Evolutionary conservation across 2,888 invertebrate species (phyloP).

Genomic region (Anaspis maculata): DNA sequence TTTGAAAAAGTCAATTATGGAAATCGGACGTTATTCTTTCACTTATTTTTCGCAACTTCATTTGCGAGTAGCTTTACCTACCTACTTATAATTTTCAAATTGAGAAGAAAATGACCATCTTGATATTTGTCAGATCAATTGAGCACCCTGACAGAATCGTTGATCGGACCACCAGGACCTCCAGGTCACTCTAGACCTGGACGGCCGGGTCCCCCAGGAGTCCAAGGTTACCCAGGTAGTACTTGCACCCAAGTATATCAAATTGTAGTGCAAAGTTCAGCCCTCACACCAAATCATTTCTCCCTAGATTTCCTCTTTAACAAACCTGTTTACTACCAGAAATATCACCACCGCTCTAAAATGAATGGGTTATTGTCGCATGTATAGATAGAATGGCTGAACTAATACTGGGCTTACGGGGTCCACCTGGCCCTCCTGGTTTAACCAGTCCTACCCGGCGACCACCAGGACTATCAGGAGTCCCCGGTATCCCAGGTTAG

Average conservation of each 20-base stretch:
- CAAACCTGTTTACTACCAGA: not conserved
- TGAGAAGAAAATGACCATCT: too few relatives aligned
- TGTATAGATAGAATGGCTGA: constrained; percentile 48
- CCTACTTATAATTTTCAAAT: not conserved
- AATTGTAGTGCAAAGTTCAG: not conserved
- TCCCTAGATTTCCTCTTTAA: not conserved
- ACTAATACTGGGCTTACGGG: constrained; percentile 52
- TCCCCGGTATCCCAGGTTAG: constrained; percentile 51
- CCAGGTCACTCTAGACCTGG: constrained; percentile 60
- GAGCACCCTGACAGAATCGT: constrained; percentile 56
- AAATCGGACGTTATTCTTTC: too few relatives aligned
- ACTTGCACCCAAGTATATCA: not conserved
- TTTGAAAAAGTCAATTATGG: too few relatives aligned
- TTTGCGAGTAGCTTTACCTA: not conserved
- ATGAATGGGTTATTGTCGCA: not conserved
- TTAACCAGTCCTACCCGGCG: too few relatives aligned
- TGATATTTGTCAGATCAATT: constrained; percentile 55
- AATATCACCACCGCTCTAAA: not conserved
- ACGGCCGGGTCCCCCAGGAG: constrained; percentile 60
- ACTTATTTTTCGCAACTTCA: constrained; percentile 3
- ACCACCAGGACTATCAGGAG: constrained; percentile 48
- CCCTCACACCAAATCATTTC: not conserved
- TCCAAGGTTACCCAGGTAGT: constrained; percentile 59
- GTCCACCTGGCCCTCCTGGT: constrained; percentile 61
- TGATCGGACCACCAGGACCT: constrained; percentile 58